These are phyloP conservation scores for Cichlasoma orientale DNA, from an alignment of 2,797 vertebrate species.

Conservation along the genomic window DNA sequence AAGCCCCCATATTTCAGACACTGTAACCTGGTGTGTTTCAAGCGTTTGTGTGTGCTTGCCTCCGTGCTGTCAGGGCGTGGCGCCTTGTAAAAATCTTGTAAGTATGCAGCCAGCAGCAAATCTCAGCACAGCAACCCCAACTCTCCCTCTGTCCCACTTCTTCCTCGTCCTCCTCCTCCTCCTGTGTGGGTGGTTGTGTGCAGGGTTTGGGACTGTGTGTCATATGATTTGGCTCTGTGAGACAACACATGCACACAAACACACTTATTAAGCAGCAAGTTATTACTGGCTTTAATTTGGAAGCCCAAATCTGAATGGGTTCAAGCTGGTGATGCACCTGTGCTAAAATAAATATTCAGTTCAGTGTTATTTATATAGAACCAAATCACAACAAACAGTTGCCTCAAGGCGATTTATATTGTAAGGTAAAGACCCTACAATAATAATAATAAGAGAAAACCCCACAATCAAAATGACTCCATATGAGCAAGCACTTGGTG, in stretches of 20 bases:
- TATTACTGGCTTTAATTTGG: no score
- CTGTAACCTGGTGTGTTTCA: slow-evolving; percentile 60
- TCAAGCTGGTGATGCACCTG: not conserved
- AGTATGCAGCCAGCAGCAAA: slow-evolving; percentile 73
- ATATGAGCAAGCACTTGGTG: no score
- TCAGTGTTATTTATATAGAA: no score
- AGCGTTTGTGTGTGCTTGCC: slow-evolving; percentile 78
- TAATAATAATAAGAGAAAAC: no score
- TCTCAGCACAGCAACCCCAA: slow-evolving; percentile 22
- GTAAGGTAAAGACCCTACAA: no score
- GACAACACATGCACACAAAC: not conserved
- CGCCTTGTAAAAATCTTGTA: slow-evolving; percentile 83
- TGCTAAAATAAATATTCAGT: not conserved
- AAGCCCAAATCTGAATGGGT: not conserved
- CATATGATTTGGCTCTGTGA: slow-evolving; percentile 14
- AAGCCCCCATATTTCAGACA: slow-evolving; percentile 13
- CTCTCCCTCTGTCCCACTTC: slow-evolving; percentile 17
- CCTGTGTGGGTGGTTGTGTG: not conserved
- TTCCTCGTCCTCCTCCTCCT: not conserved
- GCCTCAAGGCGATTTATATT: no score
- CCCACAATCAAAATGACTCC: no score
- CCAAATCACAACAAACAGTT: no score
- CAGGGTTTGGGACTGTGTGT: slow-evolving; percentile 42
- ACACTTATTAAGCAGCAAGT: not conserved
- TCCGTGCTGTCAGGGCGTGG: slow-evolving; percentile 85